Evolutionary conservation across 2,888 invertebrate species (phyloP).

Genomic region (Cheilosia grossa): DNA sequence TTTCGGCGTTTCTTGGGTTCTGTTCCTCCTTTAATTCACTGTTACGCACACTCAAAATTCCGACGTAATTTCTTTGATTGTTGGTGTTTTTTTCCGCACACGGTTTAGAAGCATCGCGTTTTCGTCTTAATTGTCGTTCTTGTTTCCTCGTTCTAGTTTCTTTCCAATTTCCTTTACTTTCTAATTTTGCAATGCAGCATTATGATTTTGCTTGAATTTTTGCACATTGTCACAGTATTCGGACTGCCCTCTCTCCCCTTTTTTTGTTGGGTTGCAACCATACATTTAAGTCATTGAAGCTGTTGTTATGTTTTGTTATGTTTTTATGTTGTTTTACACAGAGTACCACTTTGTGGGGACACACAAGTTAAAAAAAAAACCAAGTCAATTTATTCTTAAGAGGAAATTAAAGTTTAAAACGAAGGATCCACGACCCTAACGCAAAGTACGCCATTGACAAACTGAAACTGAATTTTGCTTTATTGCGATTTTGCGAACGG

Average conservation of each 20-base stretch:
- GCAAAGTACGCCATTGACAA: constrained; percentile 76
- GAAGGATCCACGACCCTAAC: constrained; percentile 75
- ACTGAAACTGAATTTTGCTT: constrained; percentile 75
- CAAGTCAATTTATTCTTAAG: constrained; percentile 45
- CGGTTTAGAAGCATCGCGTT: constrained; percentile 68
- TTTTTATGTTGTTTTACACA: background rate
- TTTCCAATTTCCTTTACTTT: constrained; percentile 6
- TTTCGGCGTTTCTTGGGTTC: constrained; percentile 46
- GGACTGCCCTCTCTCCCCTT: constrained; percentile 28
- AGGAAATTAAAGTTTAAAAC: constrained; percentile 49
- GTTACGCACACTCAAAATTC: constrained; percentile 76
- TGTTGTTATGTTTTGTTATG: background rate
- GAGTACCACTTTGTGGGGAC: constrained; percentile 1
- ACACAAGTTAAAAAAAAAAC: constrained; percentile 26
- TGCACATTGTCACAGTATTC: constrained; percentile 43
- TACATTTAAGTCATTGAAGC: constrained; percentile 15
- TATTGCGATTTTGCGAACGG: constrained; percentile 40
- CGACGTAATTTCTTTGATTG: constrained; percentile 69
- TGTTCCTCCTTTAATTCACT: constrained; percentile 58
- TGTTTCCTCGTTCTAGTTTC: constrained; percentile 27
- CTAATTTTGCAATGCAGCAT: constrained; percentile 27
- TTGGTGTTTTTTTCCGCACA: constrained; percentile 67
- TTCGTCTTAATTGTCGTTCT: constrained; percentile 17
- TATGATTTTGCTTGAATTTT: constrained; percentile 16
- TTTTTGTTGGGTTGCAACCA: constrained; percentile 4